Percentiles rank a stretch among this genome's conserved stretches.
phyloP scores from a whole-genome alignment of 2,113 vertebrate species.

The Eurypyga helias region DNA sequence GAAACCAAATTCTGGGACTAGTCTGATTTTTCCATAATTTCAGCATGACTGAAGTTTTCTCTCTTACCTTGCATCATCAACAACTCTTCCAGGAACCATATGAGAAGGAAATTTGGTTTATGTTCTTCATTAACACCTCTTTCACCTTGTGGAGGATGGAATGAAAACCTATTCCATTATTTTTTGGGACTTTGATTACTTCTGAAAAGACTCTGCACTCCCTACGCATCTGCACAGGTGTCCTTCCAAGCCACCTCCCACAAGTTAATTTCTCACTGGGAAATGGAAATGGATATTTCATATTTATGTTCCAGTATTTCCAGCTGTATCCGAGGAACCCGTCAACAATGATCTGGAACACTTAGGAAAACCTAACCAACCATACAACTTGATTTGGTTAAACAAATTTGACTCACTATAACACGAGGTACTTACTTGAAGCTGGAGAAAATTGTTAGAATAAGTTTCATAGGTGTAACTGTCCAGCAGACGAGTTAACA shows the following conservation, averaged over 20 bases:
- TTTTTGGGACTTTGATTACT: background rate
- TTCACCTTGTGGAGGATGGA: background rate
- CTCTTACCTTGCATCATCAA: background rate
- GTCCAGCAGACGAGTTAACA: background rate
- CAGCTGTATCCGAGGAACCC: background rate
- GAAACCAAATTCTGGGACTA: background rate
- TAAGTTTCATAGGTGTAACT: background rate
- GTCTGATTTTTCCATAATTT: background rate
- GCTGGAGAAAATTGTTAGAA: background rate
- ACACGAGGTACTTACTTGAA: slow-evolving; percentile 25
- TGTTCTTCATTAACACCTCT: background rate
- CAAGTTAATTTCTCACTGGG: background rate
- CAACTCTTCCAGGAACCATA: background rate
- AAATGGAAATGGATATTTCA: background rate
- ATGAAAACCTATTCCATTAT: background rate
- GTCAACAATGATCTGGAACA: background rate
- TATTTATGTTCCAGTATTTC: background rate
- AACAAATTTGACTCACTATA: background rate
- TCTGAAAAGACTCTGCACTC: background rate
- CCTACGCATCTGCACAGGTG: background rate
- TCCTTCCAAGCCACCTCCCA: background rate
- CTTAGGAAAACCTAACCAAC: background rate
- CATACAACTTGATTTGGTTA: background rate
- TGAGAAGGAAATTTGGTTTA: background rate
- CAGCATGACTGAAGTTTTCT: background rate